Base-by-base conservation (phyloP, 2,888 invertebrate genomes). In the Cotesia congregata region DNA sequence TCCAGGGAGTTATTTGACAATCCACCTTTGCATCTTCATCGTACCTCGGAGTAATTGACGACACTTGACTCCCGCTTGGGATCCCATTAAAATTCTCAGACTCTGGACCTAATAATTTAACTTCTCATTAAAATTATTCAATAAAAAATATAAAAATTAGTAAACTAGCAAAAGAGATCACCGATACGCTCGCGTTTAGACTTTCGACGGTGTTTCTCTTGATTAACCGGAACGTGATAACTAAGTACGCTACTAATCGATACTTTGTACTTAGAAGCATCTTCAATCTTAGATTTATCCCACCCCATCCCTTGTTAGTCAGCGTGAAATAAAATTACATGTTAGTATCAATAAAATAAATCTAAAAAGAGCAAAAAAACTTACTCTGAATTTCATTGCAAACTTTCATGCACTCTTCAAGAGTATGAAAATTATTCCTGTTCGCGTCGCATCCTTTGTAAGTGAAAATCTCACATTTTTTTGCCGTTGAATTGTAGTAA, bases 391-490 rank as follows among this genome's bases (percentile, higher is more conserved):
- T 90, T 79, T 90, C 88, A 5, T 90, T 89, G 84, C 96, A 96
- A 9, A 93, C 92, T 30, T 91, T 90, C 78, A 92, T 92, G 84
- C 97, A 97, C 67, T 93, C 92, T 75, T 94, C 93, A 76, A 93
- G 91, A 0, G 93, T 93, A 74, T 93, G 92, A 90, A 98, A 98
- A 88, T 96, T 96, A 89, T 98, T 98, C 64, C 92, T 92, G 88
- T 97, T 98, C 1, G 95, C 96, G 68, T 95, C 94, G 87, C 98
- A 98, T 61, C 97, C 98, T 38, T 95, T 94, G 90, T 94, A 98
- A 74, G 93, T 93, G 90, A 98, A 98, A 5, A 95, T 93, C 83
- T 94, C 93, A 87, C 98, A 98, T 40, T 91, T 91, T 38, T 93
- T 92, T 60, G 91, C 91, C 38, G 91, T 88, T 39, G 91, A 91